phyloP scores from a whole-genome alignment of 2,113 vertebrate genomes.

The Cynoglossus semilaevis region DNA sequence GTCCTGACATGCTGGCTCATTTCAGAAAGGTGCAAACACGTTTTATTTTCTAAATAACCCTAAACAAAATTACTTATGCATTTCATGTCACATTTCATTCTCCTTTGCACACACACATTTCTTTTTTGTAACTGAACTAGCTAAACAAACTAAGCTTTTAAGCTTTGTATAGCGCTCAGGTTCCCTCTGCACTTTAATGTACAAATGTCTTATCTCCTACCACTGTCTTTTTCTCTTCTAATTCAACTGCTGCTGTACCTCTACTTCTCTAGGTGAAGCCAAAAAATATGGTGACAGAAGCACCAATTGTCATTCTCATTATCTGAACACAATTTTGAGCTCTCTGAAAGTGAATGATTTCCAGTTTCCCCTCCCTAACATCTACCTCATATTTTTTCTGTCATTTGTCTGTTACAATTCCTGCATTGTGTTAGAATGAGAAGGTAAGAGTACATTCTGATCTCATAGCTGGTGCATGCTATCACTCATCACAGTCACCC shows the following conservation, averaged over 20 bases:
- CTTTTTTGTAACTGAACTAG: slow-evolving; percentile 41
- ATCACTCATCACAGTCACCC: slow-evolving; percentile 70
- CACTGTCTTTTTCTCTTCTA: slow-evolving; percentile 57
- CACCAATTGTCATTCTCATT: slow-evolving; percentile 70
- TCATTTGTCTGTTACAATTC: slow-evolving; percentile 96
- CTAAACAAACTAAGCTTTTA: slow-evolving; percentile 33
- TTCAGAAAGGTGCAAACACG: slow-evolving; percentile 90
- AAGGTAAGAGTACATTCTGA: slow-evolving; percentile 97
- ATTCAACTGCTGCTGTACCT: slow-evolving; percentile 60
- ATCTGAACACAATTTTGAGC: slow-evolving; percentile 76
- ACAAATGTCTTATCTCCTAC: slow-evolving; percentile 50
- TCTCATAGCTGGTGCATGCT: slow-evolving; percentile 90
- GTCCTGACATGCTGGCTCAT: slow-evolving; percentile 97
- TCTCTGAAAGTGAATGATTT: slow-evolving; percentile 79
- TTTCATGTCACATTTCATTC: slow-evolving; percentile 67
- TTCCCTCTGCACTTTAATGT: slow-evolving; percentile 49
- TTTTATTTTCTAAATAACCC: background rate
- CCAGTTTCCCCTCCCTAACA: slow-evolving; percentile 86
- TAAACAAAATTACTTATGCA: slow-evolving; percentile 17
- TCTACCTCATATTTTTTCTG: slow-evolving; percentile 98
- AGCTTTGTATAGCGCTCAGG: slow-evolving; percentile 40
- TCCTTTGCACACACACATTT: slow-evolving; percentile 50
- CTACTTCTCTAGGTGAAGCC: slow-evolving; percentile 54
- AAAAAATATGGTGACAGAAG: slow-evolving; percentile 54
- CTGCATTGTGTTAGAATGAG: slow-evolving; percentile 99